Conservation (phyloP, 2,113 vertebrate species). For the Gallinago media region DNA sequence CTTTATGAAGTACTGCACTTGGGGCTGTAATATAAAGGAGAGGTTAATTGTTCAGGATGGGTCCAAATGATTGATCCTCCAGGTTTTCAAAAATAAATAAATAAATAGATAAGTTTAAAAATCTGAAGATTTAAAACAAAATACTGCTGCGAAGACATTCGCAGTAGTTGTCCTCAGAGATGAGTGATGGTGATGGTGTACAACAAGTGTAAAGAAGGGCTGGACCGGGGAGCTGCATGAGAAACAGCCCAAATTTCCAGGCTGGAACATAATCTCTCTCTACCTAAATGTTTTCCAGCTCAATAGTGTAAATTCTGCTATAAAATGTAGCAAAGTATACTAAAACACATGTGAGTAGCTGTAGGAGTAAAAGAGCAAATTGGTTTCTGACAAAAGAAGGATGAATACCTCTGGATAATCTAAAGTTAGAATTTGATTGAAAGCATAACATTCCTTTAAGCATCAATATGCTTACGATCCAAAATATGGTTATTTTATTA, state of each 20-base stretch:
- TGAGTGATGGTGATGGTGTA: not conserved
- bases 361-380: conserved; percentile 44
- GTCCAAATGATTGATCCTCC: conserved; percentile 31
- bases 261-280: not conserved
- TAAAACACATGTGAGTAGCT: conserved; percentile 25
- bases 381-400: conserved; percentile 53
- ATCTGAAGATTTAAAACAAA: not conserved
- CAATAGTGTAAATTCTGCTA: not conserved
- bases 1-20: conserved; percentile 31
- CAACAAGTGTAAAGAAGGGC: not conserved
- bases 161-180: not conserved
- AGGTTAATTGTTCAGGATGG: conserved; percentile 64
- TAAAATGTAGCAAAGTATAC: conserved; percentile 2
- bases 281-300: conserved; percentile 26
- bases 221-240: not conserved
- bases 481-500: conserved; percentile 54
- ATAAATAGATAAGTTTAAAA: not conserved
- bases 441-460: conserved; percentile 61
- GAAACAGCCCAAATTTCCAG: not conserved
- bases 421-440: conserved; percentile 49
- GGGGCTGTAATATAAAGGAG: conserved; percentile 18
- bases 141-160: not conserved
- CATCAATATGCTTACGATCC: conserved; percentile 32
- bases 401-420: conserved; percentile 41
- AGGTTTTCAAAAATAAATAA: not conserved